Evolutionary conservation across 1,140 invertebrate genomes (phyloP).

Genomic region (Heliconius melpomene): DNA sequence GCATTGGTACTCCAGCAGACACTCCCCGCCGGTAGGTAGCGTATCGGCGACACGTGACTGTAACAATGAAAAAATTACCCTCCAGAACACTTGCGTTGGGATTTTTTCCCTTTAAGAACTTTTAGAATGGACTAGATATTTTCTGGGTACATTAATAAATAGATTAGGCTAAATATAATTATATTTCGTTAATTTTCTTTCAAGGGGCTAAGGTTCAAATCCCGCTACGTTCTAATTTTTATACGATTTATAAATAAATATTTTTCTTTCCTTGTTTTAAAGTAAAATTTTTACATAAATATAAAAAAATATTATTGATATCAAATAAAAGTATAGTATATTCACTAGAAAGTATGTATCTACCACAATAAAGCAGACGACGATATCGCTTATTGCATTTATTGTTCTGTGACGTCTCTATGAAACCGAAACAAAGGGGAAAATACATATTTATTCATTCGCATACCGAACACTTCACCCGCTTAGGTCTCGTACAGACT

Average conservation of each 20-base stretch:
- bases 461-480: background rate
- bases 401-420: background rate
- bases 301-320: background rate
- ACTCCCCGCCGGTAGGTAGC: background rate
- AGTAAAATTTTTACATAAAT: too few species aligned
- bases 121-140: background rate
- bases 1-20: background rate
- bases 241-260: too few species aligned
- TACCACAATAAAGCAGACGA: background rate
- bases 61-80: conserved; percentile 3
- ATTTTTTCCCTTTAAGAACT: background rate
- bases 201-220: too few species aligned
- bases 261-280: too few species aligned
- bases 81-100: background rate
- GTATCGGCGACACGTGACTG: background rate
- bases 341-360: background rate
- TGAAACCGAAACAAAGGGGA: background rate
- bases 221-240: too few species aligned
- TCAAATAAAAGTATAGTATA: background rate
- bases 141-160: background rate
- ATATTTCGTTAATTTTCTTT: too few species aligned
- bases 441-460: background rate
- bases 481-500: background rate
- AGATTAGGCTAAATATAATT: too few species aligned
- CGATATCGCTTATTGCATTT: background rate